Conservation (phyloP, 2,888 invertebrate species). For the Neria commutata region DNA sequence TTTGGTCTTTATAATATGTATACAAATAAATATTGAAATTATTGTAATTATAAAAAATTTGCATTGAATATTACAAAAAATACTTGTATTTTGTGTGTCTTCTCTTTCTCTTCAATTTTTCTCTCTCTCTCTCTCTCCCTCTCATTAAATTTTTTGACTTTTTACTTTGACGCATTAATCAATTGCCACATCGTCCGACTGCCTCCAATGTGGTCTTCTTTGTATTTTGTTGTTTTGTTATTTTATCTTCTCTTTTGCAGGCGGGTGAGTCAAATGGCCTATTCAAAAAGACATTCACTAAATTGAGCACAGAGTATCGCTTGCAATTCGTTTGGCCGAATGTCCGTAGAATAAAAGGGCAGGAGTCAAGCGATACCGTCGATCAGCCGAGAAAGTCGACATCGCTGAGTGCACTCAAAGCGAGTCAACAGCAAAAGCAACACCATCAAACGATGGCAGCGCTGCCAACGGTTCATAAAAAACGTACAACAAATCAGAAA, state of each 20-base stretch:
- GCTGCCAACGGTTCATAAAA: conserved; percentile 70
- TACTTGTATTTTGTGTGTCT: conserved; percentile 58
- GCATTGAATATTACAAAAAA: conserved; percentile 50
- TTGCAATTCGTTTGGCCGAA: conserved; percentile 90
- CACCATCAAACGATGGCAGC: conserved; percentile 54
- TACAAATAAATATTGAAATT: not conserved
- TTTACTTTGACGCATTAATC: conserved; percentile 33
- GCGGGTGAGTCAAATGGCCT: conserved; percentile 72
- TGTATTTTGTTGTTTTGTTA: no score
- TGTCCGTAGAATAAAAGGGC: conserved; percentile 62
- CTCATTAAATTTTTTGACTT: conserved; percentile 8
- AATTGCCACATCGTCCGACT: no score
- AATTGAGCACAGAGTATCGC: conserved; percentile 84
- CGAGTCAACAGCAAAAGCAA: conserved; percentile 49
- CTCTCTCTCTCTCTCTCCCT: conserved; percentile 25
- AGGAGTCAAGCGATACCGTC: conserved; percentile 65
- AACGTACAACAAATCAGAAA: conserved; percentile 66
- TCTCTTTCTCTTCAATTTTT: conserved; percentile 39
- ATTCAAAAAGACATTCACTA: conserved; percentile 73
- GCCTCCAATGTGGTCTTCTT: no score
- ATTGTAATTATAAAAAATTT: conserved; percentile 10
- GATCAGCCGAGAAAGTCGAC: conserved; percentile 79
- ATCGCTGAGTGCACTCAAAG: conserved; percentile 85
- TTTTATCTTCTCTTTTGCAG: conserved; percentile 60
- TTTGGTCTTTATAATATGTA: no score